Evolutionary conservation across 1,140 invertebrate genomes (phyloP).

Genomic region (Drosophila littoralis): DNA sequence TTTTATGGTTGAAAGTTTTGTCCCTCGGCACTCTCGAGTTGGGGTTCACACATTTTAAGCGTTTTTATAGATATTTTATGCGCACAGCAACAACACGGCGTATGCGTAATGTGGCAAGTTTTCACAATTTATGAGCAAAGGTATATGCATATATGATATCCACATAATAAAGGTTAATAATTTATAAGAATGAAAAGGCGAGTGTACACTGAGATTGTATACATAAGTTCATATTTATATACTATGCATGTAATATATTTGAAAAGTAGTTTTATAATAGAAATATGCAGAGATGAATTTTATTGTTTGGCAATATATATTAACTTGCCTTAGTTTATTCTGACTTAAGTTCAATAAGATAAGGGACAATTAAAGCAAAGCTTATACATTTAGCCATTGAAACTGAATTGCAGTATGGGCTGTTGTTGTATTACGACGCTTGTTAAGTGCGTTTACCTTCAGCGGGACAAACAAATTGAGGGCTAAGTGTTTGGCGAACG

Average conservation of each 20-base stretch:
- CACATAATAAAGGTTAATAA: constrained; percentile 2
- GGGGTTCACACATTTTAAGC: constrained; percentile 65
- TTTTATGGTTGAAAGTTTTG: constrained; percentile 66
- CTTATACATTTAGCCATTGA: background rate
- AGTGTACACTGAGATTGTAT: background rate
- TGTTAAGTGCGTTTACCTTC: constrained; percentile 51
- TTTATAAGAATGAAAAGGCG: background rate
- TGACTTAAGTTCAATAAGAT: background rate
- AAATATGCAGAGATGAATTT: too few species aligned
- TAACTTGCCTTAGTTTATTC: background rate
- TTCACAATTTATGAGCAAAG: constrained; percentile 60
- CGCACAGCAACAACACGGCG: constrained; percentile 55
- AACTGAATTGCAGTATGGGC: constrained; percentile 7
- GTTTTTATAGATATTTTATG: constrained; percentile 75
- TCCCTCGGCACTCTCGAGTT: constrained; percentile 10
- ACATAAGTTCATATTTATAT: background rate
- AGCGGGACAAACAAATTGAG: constrained; percentile 48
- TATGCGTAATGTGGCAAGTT: constrained; percentile 73
- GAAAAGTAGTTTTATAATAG: background rate
- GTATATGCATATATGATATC: constrained; percentile 15
- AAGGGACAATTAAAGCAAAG: constrained; percentile 2
- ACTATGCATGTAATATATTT: background rate
- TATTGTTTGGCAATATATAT: too few species aligned
- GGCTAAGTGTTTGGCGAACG: constrained; percentile 29
- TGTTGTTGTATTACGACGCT: constrained; percentile 11